Base-by-base conservation (phyloP, 2,888 invertebrate species). In the Caenorhabditis becei region DNA sequence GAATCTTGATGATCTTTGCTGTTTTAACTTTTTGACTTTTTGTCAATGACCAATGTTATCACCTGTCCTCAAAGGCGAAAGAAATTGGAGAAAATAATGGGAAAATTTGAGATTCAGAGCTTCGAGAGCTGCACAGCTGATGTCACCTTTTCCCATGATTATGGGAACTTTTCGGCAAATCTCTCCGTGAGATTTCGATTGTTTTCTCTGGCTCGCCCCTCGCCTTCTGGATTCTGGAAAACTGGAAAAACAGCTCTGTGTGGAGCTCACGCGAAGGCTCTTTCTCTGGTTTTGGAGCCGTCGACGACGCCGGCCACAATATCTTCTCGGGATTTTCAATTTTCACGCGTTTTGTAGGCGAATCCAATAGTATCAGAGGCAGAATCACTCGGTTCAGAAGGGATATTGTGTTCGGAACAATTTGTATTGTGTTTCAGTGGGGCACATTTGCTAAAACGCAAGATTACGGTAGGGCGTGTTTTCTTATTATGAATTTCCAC, bases 201-300 rank as follows among this genome's bases (percentile, higher is more conserved):
- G 10, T 32, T 32, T 32, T 32, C 32, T 10, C 32, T 7, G 10
- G 4, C 10, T 32, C 10, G 32, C 32, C 32, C 32, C 32, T 4
- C 32, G 32, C 32, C 14, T 41, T 41, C 41, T 41, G 32, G 32
- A 32, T 41, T 41, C 41, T 47, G 47, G 47, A 47, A 47, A 47
- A 18, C 47, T 47, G 47, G 41, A 47, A 47, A 47, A 47, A 47
- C 47, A 47, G 47, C 47, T 47, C 18, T 18, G 4, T 20, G 18
- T 14, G 10, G 35, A 35, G 47, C 41, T 41, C 41, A 41, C 41
- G 47, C 47, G 47, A 47, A 20, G 18, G 35, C 35, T n/a, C n/a
- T n/a, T n/a, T n/a, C n/a, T n/a, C n/a, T 32, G 32, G 32, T 7
- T 32, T 41, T 41, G 41, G 14, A 41, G 41, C 14, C 41, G 41